A percentile compares a stretch with the other conserved stretches of the same genome.
Evolutionary conservation across 2,113 vertebrate genomes (phyloP).

Genomic region (Carassius carassius): DNA sequence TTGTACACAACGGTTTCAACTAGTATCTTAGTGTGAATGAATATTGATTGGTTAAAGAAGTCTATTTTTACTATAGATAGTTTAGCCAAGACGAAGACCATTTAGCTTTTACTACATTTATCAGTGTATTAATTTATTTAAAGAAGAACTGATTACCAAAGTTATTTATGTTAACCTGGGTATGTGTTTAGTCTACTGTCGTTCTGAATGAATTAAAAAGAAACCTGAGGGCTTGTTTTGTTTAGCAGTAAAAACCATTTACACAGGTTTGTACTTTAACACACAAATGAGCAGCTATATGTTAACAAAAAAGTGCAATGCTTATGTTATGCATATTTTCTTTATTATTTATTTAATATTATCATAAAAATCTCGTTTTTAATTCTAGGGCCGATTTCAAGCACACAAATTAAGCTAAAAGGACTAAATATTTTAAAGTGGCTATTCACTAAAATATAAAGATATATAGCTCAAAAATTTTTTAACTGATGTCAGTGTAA

Average conservation of each 20-base stretch:
- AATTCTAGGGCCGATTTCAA: not conserved
- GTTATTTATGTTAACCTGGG: slow-evolving; percentile 68
- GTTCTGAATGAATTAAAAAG: slow-evolving; percentile 70
- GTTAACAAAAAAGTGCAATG: not conserved
- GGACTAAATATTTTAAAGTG: no score
- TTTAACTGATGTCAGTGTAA: no score
- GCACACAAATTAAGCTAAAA: not conserved
- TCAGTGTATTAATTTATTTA: slow-evolving; percentile 58
- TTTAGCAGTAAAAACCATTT: slow-evolving; percentile 39
- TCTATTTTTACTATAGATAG: slow-evolving; percentile 70
- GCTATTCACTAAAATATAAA: no score
- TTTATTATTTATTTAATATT: not conserved
- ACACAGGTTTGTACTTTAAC: slow-evolving; percentile 39
- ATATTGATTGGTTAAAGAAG: slow-evolving; percentile 63
- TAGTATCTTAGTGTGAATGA: slow-evolving; percentile 60
- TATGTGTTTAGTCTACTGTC: slow-evolving; percentile 57
- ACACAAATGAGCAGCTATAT: slow-evolving; percentile 45
- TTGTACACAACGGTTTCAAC: slow-evolving; percentile 65
- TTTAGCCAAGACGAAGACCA: slow-evolving; percentile 54
- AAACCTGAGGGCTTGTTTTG: slow-evolving; percentile 41
- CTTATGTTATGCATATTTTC: no score
- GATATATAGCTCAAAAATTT: no score
- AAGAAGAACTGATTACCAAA: slow-evolving; percentile 74
- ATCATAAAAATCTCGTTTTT: not conserved
- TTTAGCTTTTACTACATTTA: slow-evolving; percentile 53